phyloP scores from a whole-genome alignment of 2,888 invertebrate genomes.

The Seira sanloemensis region DNA sequence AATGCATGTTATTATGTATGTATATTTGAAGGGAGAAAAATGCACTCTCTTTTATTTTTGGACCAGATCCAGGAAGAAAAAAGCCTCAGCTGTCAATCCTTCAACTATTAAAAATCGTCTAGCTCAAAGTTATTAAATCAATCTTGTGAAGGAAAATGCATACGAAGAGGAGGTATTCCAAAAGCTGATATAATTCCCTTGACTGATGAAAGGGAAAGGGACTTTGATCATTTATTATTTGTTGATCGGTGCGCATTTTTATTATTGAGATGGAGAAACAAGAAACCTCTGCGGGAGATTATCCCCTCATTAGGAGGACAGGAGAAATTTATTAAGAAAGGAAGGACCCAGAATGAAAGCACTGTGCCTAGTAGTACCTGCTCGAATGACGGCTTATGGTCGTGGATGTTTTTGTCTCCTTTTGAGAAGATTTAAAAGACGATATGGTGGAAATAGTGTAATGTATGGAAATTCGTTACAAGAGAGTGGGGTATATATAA shows the following conservation, averaged over 20 bases:
- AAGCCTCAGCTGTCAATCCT: constrained; percentile 59
- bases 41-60: background rate
- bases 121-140: background rate
- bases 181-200: constrained; percentile 19
- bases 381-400: background rate
- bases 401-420: background rate
- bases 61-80: constrained; percentile 11
- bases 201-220: constrained; percentile 61
- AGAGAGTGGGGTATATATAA: background rate
- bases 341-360: background rate
- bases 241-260: constrained; percentile 25
- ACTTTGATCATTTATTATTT: constrained; percentile 16
- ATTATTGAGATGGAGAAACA: constrained; percentile 52
- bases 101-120: constrained; percentile 31
- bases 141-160: constrained; percentile 24
- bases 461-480: background rate
- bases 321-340: constrained; percentile 43
- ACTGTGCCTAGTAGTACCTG: background rate
- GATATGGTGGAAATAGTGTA: background rate
- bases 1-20: constrained; percentile 17
- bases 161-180: background rate
- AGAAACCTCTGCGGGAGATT: constrained; percentile 57
- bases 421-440: background rate
- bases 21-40: background rate
- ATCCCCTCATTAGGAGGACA: constrained; percentile 54